Evolutionary conservation across 2,797 vertebrate species (phyloP).

Genomic region (Aldrovandia affinis): DNA sequence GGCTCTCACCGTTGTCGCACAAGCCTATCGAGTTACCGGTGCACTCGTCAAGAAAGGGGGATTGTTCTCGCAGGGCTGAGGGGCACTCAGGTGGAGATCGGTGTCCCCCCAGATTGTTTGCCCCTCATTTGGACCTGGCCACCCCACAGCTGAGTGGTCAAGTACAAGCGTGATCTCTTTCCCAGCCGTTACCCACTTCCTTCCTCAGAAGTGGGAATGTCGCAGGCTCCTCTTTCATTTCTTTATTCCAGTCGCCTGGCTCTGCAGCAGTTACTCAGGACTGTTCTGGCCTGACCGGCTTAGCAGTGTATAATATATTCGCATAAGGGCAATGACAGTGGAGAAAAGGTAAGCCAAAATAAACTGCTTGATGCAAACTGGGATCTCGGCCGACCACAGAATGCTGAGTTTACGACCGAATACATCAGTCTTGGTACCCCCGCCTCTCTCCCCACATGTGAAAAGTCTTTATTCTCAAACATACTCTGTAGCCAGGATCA

Average conservation of each 20-base stretch:
- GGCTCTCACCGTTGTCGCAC: constrained; percentile 34
- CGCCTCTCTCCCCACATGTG: constrained; percentile 35
- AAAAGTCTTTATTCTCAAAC: constrained; percentile 43
- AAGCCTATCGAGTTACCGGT: constrained; percentile 50
- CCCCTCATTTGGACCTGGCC: constrained; percentile 49
- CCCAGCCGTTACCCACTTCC: constrained; percentile 25
- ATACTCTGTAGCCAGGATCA: constrained; percentile 39
- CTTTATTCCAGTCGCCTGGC: constrained; percentile 6
- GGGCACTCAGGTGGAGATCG: constrained; percentile 59
- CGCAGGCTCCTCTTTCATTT: constrained; percentile 14
- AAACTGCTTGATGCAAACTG: constrained; percentile 50
- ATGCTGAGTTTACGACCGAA: constrained; percentile 57
- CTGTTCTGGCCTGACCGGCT: constrained; percentile 29
- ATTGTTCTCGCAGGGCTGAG: constrained; percentile 56
- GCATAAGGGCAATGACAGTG: constrained; percentile 45
- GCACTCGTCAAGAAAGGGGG: constrained; percentile 18
- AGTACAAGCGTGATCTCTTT: constrained; percentile 34
- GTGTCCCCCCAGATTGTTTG: constrained; percentile 41
- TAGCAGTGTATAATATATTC: constrained; percentile 46
- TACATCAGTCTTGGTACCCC: constrained; percentile 40
- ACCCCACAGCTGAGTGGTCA: constrained; percentile 46
- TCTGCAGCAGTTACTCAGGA: constrained; percentile 11
- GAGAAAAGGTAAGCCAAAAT: constrained; percentile 52
- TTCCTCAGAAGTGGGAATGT: constrained; percentile 29
- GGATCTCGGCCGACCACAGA: constrained; percentile 51